Base-by-base conservation (phyloP, 2,888 invertebrate genomes). In the Cyrtodaria siliqua region DNA sequence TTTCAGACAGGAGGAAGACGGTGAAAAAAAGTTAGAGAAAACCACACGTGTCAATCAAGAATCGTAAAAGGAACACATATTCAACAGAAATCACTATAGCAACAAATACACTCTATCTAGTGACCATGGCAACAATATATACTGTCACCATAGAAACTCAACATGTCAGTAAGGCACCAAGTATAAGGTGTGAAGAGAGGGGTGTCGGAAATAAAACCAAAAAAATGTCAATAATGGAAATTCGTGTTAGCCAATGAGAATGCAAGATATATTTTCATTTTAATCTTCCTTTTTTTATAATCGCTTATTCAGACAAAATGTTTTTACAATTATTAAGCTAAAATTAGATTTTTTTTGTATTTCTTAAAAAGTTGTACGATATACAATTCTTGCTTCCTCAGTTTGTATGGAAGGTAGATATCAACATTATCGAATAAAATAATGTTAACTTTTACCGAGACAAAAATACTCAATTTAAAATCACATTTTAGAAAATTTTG, bases 101-200 rank as follows among this genome's bases (percentile, higher is more conserved):
- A 57, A 66, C 56, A 66, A n/a, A n/a, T n/a, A n/a, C n/a, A n/a
- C n/a, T n/a, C n/a, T n/a, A n/a, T n/a, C n/a, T n/a, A n/a, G n/a
- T n/a, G n/a, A n/a, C 68, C 59, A 57, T 42, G 44, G 60, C 49
- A 60, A 53, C 68, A 56, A 50, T 27, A 26, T 40, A 49, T 29
- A 50, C 42, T 44, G 55, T 57, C 63, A 38, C 57, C 62, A 63
- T 50, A 44, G 62, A n/a, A 67, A 62, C 62, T 50, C 1, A 4
- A 23, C n/a, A 24, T 38, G 27, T 64, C 26, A 55, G 71, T 71
- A 60, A 67, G 71, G 67, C 77, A 77, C 71, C 27, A 67, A 57
- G 47, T 77, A 77, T 77, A 77, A 77, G 77, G 77, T 77, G 77
- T 77, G 71, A 52, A 53, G 23, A 20, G 42, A 33, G 20, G 40